Evolutionary conservation across 2,113 vertebrate genomes (phyloP), one percentile per base, ranked within the genome.

Genomic region (Struthidea cinerea): DNA sequence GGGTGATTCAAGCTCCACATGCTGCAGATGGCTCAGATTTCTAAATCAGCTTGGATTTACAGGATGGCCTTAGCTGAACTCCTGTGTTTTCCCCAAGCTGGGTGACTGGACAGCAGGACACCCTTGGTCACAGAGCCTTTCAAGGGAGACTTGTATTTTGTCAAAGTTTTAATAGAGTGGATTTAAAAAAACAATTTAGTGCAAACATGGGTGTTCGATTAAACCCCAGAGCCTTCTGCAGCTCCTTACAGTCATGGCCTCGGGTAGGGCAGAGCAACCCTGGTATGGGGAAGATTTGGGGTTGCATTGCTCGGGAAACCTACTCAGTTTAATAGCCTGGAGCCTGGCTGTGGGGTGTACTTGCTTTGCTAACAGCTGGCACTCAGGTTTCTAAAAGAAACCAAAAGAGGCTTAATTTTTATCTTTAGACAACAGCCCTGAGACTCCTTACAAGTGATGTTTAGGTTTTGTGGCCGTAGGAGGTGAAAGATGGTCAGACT

Each of bases 211-310:
- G 15, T 32, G 9, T 32, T 35, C 26, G 35, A 42, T 79, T 56
- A 56, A 90, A 69, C 42, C 1, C 33, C 53, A 84, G 73, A 68
- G 44, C 26, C 33, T 30, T 71, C 33, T 55, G 27, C n/a, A 35
- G 23, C 32, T 67, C 30, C 55, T 26, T 39, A 27, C 30, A 57
- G 33, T 39, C 49, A 1, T 1, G 8, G 55, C 17, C 69, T 73
- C 0, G 0, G 27, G 9, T 6, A 41, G 33, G 27, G 27, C 13
- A 46, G 46, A 37, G n/a, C 19, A 53, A n/a, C 18, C 10, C 24
- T 9, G 20, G 13, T 4, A 12, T 16, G 6, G 20, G 35, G 57
- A 57, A 35, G 17, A 32, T 60, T 64, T 59, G 53, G 71, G 39
- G 22, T 57, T 8, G 0, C 16, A 8, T 49, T 15, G 4, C 53